Percentiles rank a stretch among this genome's conserved stretches.
phyloP scores from a whole-genome alignment of 2,888 invertebrate species.

The Megaustenia siamemsis region DNA sequence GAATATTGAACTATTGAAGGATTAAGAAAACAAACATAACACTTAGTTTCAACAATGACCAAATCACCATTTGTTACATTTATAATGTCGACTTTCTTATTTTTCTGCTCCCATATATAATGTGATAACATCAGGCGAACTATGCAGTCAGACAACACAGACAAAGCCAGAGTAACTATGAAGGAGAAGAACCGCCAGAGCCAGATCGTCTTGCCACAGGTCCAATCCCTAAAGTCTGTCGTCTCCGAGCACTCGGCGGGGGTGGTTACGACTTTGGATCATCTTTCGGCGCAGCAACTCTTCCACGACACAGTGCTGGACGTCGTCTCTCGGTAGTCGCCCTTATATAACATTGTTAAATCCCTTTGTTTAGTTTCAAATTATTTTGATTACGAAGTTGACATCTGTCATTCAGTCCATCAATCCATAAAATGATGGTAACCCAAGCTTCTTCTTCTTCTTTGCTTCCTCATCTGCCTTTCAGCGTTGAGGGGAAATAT shows the following conservation, averaged over 20 bases:
- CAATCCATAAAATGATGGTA: too few species aligned
- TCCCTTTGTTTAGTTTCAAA: too few species aligned
- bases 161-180: constrained; percentile 14
- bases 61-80: too few species aligned
- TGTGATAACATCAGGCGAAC: constrained; percentile 26
- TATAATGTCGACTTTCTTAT: neutral
- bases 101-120: neutral
- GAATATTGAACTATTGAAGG: too few species aligned
- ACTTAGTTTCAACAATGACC: constrained; percentile 9
- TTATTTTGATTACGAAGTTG: too few species aligned
- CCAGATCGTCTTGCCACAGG: constrained; percentile 58
- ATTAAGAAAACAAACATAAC: neutral
- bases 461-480: too few species aligned
- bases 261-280: constrained; percentile 68
- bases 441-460: too few species aligned
- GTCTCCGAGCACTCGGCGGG: constrained; percentile 69
- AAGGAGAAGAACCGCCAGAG: constrained; percentile 31
- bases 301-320: constrained; percentile 38
- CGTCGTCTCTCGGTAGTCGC: constrained; percentile 43
- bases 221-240: constrained; percentile 68
- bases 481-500: too few species aligned
- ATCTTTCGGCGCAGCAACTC: constrained; percentile 52
- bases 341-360: neutral
- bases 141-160: constrained; percentile 18
- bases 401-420: too few species aligned